phyloP scores from a whole-genome alignment of 2,797 vertebrate genomes.

The Salmo trutta region DNA sequence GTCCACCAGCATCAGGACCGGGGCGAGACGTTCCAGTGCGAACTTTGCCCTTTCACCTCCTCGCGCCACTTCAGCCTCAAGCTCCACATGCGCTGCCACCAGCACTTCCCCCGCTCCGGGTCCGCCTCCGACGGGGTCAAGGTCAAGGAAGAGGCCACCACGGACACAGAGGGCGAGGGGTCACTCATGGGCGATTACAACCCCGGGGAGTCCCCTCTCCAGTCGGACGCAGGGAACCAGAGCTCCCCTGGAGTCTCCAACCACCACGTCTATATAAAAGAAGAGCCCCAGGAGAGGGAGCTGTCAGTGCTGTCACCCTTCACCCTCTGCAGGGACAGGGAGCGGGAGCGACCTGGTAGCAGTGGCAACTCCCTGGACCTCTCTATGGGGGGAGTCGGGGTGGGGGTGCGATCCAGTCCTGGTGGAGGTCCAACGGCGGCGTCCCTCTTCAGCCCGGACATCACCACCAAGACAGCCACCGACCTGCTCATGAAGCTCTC shows the following conservation, averaged over 20 bases:
- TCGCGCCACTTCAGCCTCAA: conserved; percentile 99
- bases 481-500: conserved; percentile 99
- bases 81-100: conserved; percentile 99
- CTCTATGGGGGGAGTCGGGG: conserved; percentile 66
- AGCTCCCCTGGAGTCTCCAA: conserved; percentile 71
- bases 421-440: conserved; percentile 78
- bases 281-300: conserved; percentile 93
- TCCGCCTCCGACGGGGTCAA: conserved; percentile 68
- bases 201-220: conserved; percentile 78
- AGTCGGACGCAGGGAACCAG: conserved; percentile 60
- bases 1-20: conserved; percentile 99
- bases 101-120: conserved; percentile 96
- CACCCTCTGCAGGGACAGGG: conserved; percentile 74
- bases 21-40: conserved; percentile 98
- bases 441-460: conserved; percentile 95
- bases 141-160: conserved; percentile 88
- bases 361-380: conserved; percentile 83
- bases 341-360: conserved; percentile 82
- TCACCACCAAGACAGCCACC: conserved; percentile 96
- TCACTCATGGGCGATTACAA: conserved; percentile 84
- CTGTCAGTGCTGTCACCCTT: conserved; percentile 83
- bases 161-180: conserved; percentile 89
- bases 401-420: conserved; percentile 69
- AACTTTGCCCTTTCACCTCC: conserved; percentile 98
- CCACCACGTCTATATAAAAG: conserved; percentile 90